Conservation (phyloP, 2,888 invertebrate genomes). For the Orthosia cruda region DNA sequence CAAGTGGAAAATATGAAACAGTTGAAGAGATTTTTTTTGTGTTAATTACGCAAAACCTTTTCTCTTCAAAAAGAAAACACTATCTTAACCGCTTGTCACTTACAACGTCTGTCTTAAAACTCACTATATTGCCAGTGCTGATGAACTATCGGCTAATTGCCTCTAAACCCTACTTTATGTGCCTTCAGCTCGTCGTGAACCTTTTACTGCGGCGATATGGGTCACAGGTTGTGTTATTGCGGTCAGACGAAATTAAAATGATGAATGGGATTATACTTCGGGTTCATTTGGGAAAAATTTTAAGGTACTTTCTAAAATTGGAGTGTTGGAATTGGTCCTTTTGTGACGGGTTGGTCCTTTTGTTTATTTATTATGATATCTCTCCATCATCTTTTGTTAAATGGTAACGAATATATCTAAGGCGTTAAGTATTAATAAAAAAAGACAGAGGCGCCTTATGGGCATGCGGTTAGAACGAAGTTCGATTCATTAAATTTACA, state of each 20-base stretch:
- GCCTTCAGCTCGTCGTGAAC: constrained; percentile 44
- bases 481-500: no score
- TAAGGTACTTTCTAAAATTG: constrained; percentile 21
- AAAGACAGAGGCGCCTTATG: no score
- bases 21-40: no score
- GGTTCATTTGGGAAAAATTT: constrained; percentile 11
- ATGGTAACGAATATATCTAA: no score
- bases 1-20: no score
- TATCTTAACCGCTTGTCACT: constrained; percentile 27
- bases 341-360: not conserved
- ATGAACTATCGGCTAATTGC: constrained; percentile 74
- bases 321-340: not conserved
- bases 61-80: constrained; percentile 4
- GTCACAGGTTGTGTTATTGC: constrained; percentile 48
- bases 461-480: no score
- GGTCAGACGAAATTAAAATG: constrained; percentile 46
- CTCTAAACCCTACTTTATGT: constrained; percentile 64
- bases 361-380: not conserved
- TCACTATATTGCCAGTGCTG: constrained; percentile 69
- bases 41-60: not conserved
- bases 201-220: constrained; percentile 59
- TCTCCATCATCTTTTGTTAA: no score
- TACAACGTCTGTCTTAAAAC: constrained; percentile 39
- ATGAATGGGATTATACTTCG: constrained; percentile 38
- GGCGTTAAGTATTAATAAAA: no score